Conservation (phyloP, 2,888 invertebrate genomes). For the Dryococelus australis region DNA sequence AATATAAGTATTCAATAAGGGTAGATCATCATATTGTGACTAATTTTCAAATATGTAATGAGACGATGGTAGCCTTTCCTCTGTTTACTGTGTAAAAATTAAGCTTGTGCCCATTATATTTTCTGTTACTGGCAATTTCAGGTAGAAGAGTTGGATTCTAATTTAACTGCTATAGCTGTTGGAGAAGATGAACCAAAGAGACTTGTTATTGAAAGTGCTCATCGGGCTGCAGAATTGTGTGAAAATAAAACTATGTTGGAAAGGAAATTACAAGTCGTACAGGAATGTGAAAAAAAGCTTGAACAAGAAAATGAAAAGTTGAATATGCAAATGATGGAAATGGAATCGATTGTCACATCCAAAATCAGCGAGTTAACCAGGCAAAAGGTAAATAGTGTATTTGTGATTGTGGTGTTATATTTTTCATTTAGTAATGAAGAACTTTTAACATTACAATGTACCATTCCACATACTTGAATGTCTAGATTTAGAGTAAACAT, state of each 20-base stretch:
- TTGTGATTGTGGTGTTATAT: not conserved
- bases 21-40: too few species aligned
- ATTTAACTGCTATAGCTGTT: slow-evolving; percentile 50
- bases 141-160: slow-evolving; percentile 51
- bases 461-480: too few species aligned
- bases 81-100: too few species aligned
- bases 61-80: too few species aligned
- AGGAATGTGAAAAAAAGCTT: slow-evolving; percentile 37
- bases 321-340: slow-evolving; percentile 42
- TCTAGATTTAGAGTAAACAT: too few species aligned
- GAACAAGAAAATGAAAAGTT: slow-evolving; percentile 42
- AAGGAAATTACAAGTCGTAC: slow-evolving; percentile 50
- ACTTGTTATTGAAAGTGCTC: slow-evolving; percentile 48
- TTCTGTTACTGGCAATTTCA: not conserved
- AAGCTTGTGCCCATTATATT: too few species aligned
- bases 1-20: too few species aligned
- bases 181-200: slow-evolving; percentile 51
- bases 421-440: too few species aligned
- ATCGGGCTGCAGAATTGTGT: slow-evolving; percentile 42
- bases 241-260: slow-evolving; percentile 46
- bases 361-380: slow-evolving; percentile 41
- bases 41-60: too few species aligned
- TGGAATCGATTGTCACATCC: slow-evolving; percentile 35
- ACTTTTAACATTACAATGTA: too few species aligned
- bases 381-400: slow-evolving; percentile 37